A percentile compares a stretch with the other conserved stretches of the same genome.
These are phyloP conservation scores for Fistularia tabacaria DNA, from an alignment of 2,797 vertebrate species.

Conservation along the genomic window DNA sequence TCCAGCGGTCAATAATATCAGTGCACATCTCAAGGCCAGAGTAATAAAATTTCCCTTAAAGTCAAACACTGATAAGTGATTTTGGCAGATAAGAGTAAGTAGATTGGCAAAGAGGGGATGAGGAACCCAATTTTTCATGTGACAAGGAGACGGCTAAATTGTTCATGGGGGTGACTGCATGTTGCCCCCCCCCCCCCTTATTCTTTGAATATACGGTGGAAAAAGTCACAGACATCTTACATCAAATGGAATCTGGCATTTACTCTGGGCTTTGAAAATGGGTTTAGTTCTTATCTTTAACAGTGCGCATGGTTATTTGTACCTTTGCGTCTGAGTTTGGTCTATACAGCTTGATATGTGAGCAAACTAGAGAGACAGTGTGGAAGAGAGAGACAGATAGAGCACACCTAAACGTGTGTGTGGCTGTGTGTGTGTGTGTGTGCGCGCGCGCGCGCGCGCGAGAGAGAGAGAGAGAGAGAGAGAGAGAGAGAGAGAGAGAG, in stretches of 20 bases:
- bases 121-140: constrained; percentile 53
- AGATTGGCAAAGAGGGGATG: constrained; percentile 43
- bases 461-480: constrained; percentile 17
- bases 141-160: constrained; percentile 60
- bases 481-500: constrained; percentile 2
- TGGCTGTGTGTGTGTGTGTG: constrained; percentile 15
- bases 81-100: constrained; percentile 44
- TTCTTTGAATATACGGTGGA: constrained; percentile 53
- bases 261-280: constrained; percentile 68
- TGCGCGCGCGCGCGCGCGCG: constrained; percentile 32
- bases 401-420: constrained; percentile 17
- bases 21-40: constrained; percentile 33
- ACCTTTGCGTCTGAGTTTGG: constrained; percentile 59
- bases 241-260: constrained; percentile 72
- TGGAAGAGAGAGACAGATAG: constrained; percentile 14
- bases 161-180: constrained; percentile 52
- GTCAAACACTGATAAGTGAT: constrained; percentile 49
- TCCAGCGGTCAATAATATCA: constrained; percentile 25
- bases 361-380: constrained; percentile 28
- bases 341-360: constrained; percentile 40
- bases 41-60: constrained; percentile 62
- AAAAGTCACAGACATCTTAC: constrained; percentile 59
- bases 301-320: constrained; percentile 64
- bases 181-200: constrained; percentile 27
- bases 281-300: constrained; percentile 67